phyloP scores from a whole-genome alignment of 37 sponge, comb jelly and placozoan species.

The Crambe crambe region DNA sequence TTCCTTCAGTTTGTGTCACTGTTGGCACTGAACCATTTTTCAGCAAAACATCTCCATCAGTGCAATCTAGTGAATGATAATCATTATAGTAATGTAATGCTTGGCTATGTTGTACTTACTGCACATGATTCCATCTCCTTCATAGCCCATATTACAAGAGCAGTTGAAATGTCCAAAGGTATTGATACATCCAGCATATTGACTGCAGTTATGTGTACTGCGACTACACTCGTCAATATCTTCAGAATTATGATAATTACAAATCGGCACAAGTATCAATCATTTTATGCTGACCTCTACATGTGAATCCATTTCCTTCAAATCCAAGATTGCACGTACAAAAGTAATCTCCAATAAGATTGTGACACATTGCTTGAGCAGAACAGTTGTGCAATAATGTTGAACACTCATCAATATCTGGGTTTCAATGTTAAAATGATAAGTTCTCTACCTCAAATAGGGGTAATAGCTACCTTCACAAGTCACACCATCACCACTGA shows the following conservation, averaged over 20 bases:
- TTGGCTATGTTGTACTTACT: background rate
- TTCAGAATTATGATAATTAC: background rate
- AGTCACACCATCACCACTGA: constrained; percentile 10
- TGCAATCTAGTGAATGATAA: constrained; percentile 20
- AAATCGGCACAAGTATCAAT: background rate
- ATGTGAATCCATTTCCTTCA: constrained; percentile 14
- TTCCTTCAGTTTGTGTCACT: constrained; percentile 17
- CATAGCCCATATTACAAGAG: constrained; percentile 38
- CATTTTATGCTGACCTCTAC: background rate
- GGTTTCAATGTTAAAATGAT: background rate
- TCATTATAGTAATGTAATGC: too few relatives aligned
- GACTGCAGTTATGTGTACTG: constrained; percentile 9
- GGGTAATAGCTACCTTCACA: background rate
- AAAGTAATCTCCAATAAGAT: constrained; percentile 32
- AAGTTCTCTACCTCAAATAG: too few relatives aligned
- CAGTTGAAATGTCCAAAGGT: constrained; percentile 41
- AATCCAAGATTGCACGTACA: constrained; percentile 30
- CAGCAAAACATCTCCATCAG: constrained; percentile 33
- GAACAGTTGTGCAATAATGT: background rate
- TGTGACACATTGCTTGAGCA: constrained; percentile 25
- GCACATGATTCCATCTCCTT: constrained; percentile 3
- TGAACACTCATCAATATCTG: constrained; percentile 5
- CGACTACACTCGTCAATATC: constrained; percentile 39
- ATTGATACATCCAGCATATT: constrained; percentile 36
- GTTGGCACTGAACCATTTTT: constrained; percentile 21